Evolutionary conservation across 2,113 vertebrate species (phyloP), one percentile per base, ranked within the genome.

Genomic region (Danionella cerebrum): DNA sequence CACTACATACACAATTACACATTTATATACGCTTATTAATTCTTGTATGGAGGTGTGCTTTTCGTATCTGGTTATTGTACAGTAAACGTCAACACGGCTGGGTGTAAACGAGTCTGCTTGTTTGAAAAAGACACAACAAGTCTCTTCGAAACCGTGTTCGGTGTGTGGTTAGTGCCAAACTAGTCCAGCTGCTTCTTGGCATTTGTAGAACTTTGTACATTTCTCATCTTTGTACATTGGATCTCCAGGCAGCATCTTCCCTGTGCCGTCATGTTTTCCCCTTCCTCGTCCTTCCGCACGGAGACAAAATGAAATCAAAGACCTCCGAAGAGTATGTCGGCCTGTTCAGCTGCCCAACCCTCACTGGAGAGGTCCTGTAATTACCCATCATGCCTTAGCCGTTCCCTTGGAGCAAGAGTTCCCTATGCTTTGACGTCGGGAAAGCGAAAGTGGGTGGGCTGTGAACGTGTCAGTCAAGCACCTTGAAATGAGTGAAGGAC

Each of bases 11-110:
- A 65, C 66, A 54, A 38, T 12, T 19, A 21, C 57, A 47, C 65
- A 41, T 69, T 44, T 72, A 47, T 41, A 38, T 52, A 25, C 18
- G 13, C 22, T 16, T 36, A 38, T 58, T 63, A 65, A 65, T 57
- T 65, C 58, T 18, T 54, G 52, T 58, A 75, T 41, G 54, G 68
- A 52, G 48, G 72, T 78, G 76, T 79, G 80, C 76, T 73, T 76
- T 52, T 68, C 51, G 47, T 9, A 69, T 73, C 66, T 72, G 44
- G 53, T 55, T 42, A 75, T 16, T 47, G 41, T 77, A 74, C 69
- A 71, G 58, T 51, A 79, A 53, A 3, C 51, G 72, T 53, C 68
- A 59, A 71, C 59, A 72, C 29, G 18, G 44, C 52, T 31, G 31
- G 57, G 53, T 70, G 62, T 27, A 44, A 69, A 67, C 48, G 60